Evolutionary conservation across 2,888 invertebrate species (phyloP).

Genomic region (Temnothorax ravouxi): DNA sequence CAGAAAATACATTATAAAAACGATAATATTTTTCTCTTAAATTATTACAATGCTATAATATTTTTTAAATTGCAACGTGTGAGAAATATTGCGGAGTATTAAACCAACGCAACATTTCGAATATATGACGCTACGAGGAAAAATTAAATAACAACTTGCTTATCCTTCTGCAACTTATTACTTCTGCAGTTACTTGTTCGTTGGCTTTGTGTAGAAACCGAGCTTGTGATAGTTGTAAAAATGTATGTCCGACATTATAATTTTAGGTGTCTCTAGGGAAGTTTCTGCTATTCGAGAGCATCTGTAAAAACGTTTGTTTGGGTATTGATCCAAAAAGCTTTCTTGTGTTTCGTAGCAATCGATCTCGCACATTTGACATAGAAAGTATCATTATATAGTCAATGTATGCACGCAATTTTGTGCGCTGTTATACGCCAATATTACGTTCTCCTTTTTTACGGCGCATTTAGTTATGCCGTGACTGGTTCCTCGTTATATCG

Average conservation of each 20-base stretch:
- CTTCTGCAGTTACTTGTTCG: constrained; percentile 13
- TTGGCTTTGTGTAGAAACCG: background rate
- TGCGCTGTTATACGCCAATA: background rate
- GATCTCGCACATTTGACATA: constrained; percentile 6
- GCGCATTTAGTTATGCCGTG: constrained; percentile 3
- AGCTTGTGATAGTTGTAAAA: constrained; percentile 26
- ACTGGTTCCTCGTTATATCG: constrained; percentile 22
- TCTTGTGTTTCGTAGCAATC: background rate
- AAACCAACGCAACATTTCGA: background rate
- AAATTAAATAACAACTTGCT: constrained; percentile 39
- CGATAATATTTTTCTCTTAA: background rate
- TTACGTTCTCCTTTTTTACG: background rate
- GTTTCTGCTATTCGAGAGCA: background rate
- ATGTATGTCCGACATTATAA: constrained; percentile 15
- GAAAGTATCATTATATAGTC: background rate
- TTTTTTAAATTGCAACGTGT: background rate
- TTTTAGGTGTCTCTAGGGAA: constrained; percentile 4
- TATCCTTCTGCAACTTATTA: constrained; percentile 40
- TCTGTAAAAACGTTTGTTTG: background rate
- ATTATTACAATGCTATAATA: background rate
- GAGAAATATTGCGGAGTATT: background rate
- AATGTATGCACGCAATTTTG: background rate
- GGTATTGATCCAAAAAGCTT: background rate
- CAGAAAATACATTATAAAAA: background rate
- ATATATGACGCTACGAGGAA: constrained; percentile 17